Base-by-base conservation (phyloP, 2,888 invertebrate genomes). In the Trypoxylon attenuatum region DNA sequence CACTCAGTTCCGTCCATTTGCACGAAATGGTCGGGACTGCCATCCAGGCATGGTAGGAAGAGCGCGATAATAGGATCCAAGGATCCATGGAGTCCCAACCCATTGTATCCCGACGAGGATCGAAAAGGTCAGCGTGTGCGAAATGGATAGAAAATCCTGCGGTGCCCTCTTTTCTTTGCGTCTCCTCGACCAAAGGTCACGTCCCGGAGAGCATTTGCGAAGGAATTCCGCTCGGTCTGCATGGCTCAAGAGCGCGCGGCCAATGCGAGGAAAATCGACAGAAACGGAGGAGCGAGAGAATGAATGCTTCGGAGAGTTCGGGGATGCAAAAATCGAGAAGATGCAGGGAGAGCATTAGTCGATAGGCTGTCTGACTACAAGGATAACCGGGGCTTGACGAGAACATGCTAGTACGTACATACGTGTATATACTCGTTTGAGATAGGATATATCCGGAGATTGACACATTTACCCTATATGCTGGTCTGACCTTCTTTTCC, bases 271-370 rank as follows among this genome's bases (percentile, higher is more conserved):
- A 29, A 52, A 52, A 25, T 16, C 22, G 21, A 25, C 10, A 13
- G n/a, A 52, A 18, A 25, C 15, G 42, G 16, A 19, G 22, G 18
- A 25, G 27, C 8, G 18, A 25, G 25, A n/a, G 16, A n/a, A 23
- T 25, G 47, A 13, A 47, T 8, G 18, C 8, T 19, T 46, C 0
- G 27, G 13, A 2, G 13, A 33, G 33, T 29, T 10, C 29, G n/a
- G 22, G n/a, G 29, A 18, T 39, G 16, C 23, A 23, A 13, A 8
- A 18, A n/a, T 33, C 33, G 33, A 33, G 8, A 33, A 13, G 33
- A 13, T 13, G 45, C 45, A 58, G 45, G 51, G 47, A 49, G 42
- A 25, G 55, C 61, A 61, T 55, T 49, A 50, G 54, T 42, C 41
- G 49, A 25, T 47, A 53, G 3, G 41, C 3, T 33, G 10, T 13